A percentile compares a stretch with the other conserved stretches of the same genome.
Conservation (phyloP, 2,888 invertebrate genomes). For the Stegophylla sp. region DNA sequence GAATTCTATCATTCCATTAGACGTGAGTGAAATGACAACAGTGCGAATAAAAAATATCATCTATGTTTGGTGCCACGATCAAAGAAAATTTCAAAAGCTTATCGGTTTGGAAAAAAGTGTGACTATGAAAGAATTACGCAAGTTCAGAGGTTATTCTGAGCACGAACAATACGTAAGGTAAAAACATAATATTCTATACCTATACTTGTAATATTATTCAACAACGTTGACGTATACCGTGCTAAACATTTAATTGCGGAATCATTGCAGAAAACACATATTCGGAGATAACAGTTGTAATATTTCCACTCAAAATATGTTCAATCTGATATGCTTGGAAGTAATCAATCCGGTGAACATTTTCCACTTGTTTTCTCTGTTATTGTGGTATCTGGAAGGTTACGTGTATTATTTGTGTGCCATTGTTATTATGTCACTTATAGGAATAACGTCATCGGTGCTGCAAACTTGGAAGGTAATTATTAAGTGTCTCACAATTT, state of each 20-base stretch:
- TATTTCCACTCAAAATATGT: constrained; percentile 75
- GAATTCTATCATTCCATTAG: constrained; percentile 58
- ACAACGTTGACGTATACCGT: not conserved
- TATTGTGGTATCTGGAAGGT: constrained; percentile 83
- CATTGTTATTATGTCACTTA: constrained; percentile 80
- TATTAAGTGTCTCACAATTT: too few relatives aligned
- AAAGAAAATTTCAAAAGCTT: constrained; percentile 66
- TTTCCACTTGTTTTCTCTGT: constrained; percentile 84
- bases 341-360: constrained; percentile 87
- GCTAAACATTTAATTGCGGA: constrained; percentile 18
- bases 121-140: constrained; percentile 61
- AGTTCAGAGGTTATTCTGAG: constrained; percentile 61
- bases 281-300: constrained; percentile 77
- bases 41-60: constrained; percentile 69
- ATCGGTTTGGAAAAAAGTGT: constrained; percentile 66
- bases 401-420: constrained; percentile 87
- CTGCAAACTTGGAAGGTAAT: constrained; percentile 80
- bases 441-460: constrained; percentile 78
- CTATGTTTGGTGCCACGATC: constrained; percentile 68
- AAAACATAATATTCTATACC: constrained; percentile 12
- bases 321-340: constrained; percentile 75
- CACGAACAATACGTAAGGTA: constrained; percentile 62
- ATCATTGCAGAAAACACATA: constrained; percentile 71
- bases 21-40: constrained; percentile 63
- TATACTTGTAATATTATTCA: not conserved